A percentile compares a stretch with the other conserved stretches of the same genome.
These are phyloP conservation scores for Drosophila helvetica DNA, from an alignment of 2,888 invertebrate genomes.

Conservation along the genomic window DNA sequence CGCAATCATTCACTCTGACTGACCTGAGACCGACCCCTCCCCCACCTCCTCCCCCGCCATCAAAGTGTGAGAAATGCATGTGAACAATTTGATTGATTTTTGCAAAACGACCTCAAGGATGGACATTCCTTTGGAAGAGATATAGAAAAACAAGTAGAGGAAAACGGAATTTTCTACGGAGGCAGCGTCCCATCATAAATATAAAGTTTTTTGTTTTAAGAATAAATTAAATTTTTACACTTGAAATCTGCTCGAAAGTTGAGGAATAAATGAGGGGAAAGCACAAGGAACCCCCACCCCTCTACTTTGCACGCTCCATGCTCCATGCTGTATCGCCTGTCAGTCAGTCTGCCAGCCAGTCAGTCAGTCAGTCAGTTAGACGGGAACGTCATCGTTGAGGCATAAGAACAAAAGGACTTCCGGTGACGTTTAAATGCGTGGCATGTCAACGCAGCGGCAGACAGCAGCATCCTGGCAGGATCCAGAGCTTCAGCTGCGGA, in stretches of 20 bases:
- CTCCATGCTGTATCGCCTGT: conserved; percentile 27
- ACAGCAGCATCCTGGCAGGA: conserved; percentile 71
- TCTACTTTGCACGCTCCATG: conserved; percentile 12
- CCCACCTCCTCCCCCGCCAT: conserved; percentile 12
- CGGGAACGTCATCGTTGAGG: conserved; percentile 50
- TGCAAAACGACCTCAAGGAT: conserved; percentile 28
- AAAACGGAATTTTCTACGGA: not conserved
- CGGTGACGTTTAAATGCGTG: conserved; percentile 79
- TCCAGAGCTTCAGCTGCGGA: conserved; percentile 18
- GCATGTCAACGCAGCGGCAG: conserved; percentile 76
- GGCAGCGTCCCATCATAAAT: not conserved
- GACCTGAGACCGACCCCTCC: conserved; percentile 6
- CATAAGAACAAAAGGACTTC: conserved; percentile 79
- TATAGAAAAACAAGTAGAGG: not conserved
- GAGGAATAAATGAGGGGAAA: not conserved
- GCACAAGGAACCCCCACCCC: not conserved
- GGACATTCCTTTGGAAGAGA: not conserved
- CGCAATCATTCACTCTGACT: conserved; percentile 58
- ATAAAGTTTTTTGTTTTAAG: conserved; percentile 23
- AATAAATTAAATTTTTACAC: conserved; percentile 53
- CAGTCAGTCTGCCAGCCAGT: too few species aligned
- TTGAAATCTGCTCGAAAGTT: conserved; percentile 51
- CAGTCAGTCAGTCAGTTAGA: conserved; percentile 40
- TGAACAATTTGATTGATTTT: conserved; percentile 59
- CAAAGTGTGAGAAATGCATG: conserved; percentile 50